Evolutionary conservation across 2,888 invertebrate species (phyloP).

Genomic region (Platynereis dumerilii): DNA sequence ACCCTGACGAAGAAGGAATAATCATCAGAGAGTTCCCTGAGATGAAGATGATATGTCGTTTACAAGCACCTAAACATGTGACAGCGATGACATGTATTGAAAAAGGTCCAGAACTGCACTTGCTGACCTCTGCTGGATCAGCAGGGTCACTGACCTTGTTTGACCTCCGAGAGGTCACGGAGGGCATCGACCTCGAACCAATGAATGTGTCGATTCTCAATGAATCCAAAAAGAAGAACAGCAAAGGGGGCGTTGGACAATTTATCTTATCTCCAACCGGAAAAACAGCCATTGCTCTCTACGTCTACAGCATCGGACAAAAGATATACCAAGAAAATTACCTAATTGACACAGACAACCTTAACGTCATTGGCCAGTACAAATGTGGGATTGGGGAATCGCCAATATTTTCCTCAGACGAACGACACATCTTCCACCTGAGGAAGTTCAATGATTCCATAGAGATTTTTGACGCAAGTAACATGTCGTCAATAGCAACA

Average conservation of each 20-base stretch:
- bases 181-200: not conserved
- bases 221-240: not conserved
- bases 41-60: not conserved
- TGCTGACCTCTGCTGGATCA: constrained; percentile 2
- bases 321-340: not conserved
- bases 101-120: not conserved
- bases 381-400: not conserved
- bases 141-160: not conserved
- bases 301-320: not conserved
- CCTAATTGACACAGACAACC: not conserved
- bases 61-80: not conserved
- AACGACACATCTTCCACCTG: not conserved
- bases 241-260: constrained; percentile 2
- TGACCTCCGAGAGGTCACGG: not conserved
- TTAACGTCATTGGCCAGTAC: not conserved
- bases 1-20: constrained; percentile 1
- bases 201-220: not conserved
- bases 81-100: constrained; percentile 1
- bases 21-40: constrained; percentile 1
- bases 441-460: not conserved
- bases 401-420: not conserved
- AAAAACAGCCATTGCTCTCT: not conserved
- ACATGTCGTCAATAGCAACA: not conserved
- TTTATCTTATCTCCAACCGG: not conserved
- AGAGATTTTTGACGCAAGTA: not conserved